Base-by-base conservation (phyloP, 2,888 invertebrate species). In the Bombylius discolor region DNA sequence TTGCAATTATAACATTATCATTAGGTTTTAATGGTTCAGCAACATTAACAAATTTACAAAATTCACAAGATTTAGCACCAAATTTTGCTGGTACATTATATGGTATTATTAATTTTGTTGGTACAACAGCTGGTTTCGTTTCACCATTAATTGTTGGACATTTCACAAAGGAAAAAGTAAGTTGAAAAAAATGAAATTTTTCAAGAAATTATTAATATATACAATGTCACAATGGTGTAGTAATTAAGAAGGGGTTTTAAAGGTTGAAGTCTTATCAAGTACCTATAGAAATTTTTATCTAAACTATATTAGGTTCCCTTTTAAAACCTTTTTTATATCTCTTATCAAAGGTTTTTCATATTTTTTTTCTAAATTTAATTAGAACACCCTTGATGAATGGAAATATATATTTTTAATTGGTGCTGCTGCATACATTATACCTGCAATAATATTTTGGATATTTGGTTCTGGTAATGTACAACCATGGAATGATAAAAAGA, bases 311-410 rank as follows among this genome's bases (percentile, higher is more conserved):
- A n/a, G n/a, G n/a, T n/a, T n/a, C n/a, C n/a, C n/a, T n/a, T n/a
- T n/a, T n/a, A n/a, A 23, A 23, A 23, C 23, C 3, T 2, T 23
- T 23, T 23, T 23, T 2, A 23, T 23, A 23, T 23, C 23, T 23
- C 3, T 23, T 23, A 23, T 23, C 1, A 23, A 23, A 23, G 2
- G 23, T 23, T 23, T 23, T 23, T 23, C n/a, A n/a, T 23, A 3
- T 23, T 23, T 23, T 23, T 23, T 23, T 23, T 23, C n/a, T 23
- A 23, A 23, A 23, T 23, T 23, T 23, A 23, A 51, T 42, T 23
- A 88, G 87, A 87, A 85, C 62, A 84, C 85, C n/a, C 77, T 88
- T 54, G 76, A 79, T 32, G 82, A 87, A 69, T 89, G 88, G 88
- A 80, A 85, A 52, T 78, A 79, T 36, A 81, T 87, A 52, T 88